Conservation (phyloP, 2,888 invertebrate species). For the Plagodis dolabraria region DNA sequence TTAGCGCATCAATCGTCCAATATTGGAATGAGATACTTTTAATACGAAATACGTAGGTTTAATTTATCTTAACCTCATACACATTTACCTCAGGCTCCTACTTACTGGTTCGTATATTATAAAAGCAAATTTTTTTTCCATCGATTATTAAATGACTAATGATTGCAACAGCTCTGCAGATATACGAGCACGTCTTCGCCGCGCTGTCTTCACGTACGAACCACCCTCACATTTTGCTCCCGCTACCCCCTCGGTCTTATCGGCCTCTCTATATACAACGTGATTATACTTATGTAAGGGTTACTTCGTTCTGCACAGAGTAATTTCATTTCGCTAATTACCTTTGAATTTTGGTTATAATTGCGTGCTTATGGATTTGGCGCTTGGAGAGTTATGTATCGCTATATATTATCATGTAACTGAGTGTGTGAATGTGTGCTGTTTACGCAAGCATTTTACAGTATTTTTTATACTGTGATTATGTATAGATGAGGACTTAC, state of each 20-base stretch:
- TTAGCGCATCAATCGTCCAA: too few species aligned
- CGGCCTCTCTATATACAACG: conserved; percentile 58
- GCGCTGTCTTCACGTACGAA: conserved; percentile 78
- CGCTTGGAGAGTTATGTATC: not conserved
- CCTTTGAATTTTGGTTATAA: conserved; percentile 10
- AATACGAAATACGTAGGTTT: too few species aligned
- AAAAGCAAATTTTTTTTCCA: too few species aligned
- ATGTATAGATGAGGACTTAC: too few species aligned
- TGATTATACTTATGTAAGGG: conserved; percentile 47
- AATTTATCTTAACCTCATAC: too few species aligned
- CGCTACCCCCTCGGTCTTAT: conserved; percentile 72
- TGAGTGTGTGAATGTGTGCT: too few species aligned
- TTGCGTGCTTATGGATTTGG: conserved; percentile 4
- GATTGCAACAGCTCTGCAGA: conserved; percentile 53
- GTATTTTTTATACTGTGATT: too few species aligned
- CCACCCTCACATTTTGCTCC: conserved; percentile 63
- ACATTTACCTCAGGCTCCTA: too few species aligned
- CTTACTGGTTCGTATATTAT: too few species aligned
- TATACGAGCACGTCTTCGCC: conserved; percentile 66
- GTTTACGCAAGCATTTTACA: too few species aligned
- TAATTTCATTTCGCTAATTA: conserved; percentile 27
- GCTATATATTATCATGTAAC: not conserved
- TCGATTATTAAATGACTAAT: not conserved
- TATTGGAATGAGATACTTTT: too few species aligned
- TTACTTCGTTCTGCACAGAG: conserved; percentile 30